Percentiles rank a stretch among this genome's conserved stretches.
phyloP scores from a whole-genome alignment of 2,797 vertebrate species.

The Anguilla megastoma region DNA sequence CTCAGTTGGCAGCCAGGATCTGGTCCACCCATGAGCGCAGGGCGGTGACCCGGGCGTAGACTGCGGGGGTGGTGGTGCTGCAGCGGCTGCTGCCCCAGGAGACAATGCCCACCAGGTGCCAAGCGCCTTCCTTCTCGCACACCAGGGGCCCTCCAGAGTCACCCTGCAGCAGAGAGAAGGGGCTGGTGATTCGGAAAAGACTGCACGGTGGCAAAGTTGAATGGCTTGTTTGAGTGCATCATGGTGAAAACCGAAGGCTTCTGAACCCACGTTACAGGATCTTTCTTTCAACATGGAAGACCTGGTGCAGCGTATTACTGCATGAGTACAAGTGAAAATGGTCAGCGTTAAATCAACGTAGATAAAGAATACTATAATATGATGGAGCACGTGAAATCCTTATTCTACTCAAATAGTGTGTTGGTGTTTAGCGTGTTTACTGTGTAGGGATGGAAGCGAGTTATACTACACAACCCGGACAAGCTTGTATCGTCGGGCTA shows the following conservation, averaged over 20 bases:
- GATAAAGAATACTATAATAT: too few relatives aligned
- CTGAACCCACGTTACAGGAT: not conserved
- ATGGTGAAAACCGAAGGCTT: not conserved
- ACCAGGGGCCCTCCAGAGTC: slow-evolving; percentile 81
- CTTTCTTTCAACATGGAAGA: not conserved
- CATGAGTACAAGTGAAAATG: not conserved
- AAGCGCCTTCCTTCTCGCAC: slow-evolving; percentile 70
- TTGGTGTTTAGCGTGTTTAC: not conserved
- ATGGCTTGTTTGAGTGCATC: not conserved
- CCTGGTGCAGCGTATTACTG: not conserved
- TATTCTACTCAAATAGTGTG: too few relatives aligned
- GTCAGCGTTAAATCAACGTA: too few relatives aligned
- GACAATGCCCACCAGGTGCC: slow-evolving; percentile 80
- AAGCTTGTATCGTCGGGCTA: not conserved
- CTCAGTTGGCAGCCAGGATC: slow-evolving; percentile 71
- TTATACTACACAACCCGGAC: not conserved
- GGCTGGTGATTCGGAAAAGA: not conserved
- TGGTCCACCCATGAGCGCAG: slow-evolving; percentile 71
- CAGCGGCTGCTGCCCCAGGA: slow-evolving; percentile 79
- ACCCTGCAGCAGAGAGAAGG: slow-evolving; percentile 60
- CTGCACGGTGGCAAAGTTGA: not conserved
- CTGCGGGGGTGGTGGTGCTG: slow-evolving; percentile 55
- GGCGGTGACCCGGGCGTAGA: slow-evolving; percentile 72
- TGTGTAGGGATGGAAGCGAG: not conserved
- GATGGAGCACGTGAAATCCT: too few relatives aligned